Conservation (phyloP, 2,888 invertebrate genomes). For the Corbicula japonica region DNA sequence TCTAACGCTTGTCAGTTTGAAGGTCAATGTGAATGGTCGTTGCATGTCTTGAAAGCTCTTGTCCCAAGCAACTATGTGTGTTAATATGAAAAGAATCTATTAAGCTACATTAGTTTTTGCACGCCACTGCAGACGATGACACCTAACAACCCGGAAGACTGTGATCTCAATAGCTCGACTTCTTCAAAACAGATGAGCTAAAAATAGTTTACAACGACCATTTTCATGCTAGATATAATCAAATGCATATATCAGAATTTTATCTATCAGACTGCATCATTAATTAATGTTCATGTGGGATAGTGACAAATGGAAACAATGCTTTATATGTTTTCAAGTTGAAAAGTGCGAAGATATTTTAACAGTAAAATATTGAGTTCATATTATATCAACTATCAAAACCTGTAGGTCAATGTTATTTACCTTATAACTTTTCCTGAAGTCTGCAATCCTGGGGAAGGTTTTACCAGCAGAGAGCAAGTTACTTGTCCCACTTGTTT, state of each 20-base stretch:
- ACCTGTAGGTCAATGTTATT: constrained; percentile 24
- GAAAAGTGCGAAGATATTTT: constrained; percentile 21
- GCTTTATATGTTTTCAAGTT: constrained; percentile 23
- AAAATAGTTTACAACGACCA: constrained; percentile 23
- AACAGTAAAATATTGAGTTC: constrained; percentile 25
- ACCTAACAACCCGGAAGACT: constrained; percentile 17
- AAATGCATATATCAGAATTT: no score
- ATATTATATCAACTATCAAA: constrained; percentile 24
- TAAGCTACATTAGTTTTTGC: constrained; percentile 22
- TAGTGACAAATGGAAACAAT: constrained; percentile 23
- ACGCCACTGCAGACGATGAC: constrained; percentile 17
- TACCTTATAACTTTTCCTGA: constrained; percentile 23
- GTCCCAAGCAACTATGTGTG: constrained; percentile 16
- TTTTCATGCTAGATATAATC: constrained; percentile 19
- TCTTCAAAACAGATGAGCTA: constrained; percentile 23
- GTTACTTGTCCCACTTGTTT: constrained; percentile 24
- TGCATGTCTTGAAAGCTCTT: constrained; percentile 18
- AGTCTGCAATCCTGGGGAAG: constrained; percentile 22
- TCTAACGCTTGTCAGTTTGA: constrained; percentile 20
- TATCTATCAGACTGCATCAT: constrained; percentile 24
- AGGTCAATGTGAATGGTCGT: constrained; percentile 16
- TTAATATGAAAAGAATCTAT: constrained; percentile 8
- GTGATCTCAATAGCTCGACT: constrained; percentile 22
- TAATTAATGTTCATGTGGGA: constrained; percentile 24
- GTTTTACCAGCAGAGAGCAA: constrained; percentile 22